A percentile compares a stretch with the other conserved stretches of the same genome.
Evolutionary conservation across 1,140 invertebrate species (phyloP).

Genomic region (Wasmannia auropunctata): DNA sequence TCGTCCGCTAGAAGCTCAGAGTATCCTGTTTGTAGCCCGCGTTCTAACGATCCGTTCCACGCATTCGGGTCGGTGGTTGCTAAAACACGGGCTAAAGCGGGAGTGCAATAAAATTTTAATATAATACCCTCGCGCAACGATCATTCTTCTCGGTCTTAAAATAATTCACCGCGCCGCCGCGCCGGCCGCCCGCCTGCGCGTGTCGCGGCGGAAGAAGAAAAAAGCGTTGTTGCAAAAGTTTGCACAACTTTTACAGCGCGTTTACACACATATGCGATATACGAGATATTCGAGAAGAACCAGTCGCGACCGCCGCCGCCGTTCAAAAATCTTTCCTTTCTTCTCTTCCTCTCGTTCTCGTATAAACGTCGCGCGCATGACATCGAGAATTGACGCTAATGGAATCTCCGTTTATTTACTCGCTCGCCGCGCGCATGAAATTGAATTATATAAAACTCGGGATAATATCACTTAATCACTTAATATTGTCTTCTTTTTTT

Average conservation of each 20-base stretch:
- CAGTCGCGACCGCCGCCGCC: neutral
- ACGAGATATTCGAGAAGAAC: constrained; percentile 3
- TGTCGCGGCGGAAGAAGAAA: neutral
- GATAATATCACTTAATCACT: neutral
- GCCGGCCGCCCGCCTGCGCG: neutral
- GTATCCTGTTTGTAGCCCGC: neutral
- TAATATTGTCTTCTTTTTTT: neutral
- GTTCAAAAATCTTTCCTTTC: neutral
- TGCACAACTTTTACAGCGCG: constrained; percentile 6
- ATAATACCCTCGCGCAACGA: neutral
- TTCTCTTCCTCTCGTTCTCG: neutral
- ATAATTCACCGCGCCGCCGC: constrained; percentile 7
- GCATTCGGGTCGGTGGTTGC: neutral
- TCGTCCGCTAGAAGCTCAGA: neutral
- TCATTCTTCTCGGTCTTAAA: constrained; percentile 13
- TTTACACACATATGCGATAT: neutral
- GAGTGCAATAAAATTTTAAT: constrained; percentile 36
- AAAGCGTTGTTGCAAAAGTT: constrained; percentile 18
- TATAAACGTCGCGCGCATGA: neutral
- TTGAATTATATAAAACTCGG: neutral
- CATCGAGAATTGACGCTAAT: constrained; percentile 1
- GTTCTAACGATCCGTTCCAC: neutral
- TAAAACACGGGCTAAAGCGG: neutral
- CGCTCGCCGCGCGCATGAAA: neutral
- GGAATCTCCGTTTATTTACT: neutral